Conservation (phyloP, 2,888 invertebrate species). For the Zelleria hepariella region DNA sequence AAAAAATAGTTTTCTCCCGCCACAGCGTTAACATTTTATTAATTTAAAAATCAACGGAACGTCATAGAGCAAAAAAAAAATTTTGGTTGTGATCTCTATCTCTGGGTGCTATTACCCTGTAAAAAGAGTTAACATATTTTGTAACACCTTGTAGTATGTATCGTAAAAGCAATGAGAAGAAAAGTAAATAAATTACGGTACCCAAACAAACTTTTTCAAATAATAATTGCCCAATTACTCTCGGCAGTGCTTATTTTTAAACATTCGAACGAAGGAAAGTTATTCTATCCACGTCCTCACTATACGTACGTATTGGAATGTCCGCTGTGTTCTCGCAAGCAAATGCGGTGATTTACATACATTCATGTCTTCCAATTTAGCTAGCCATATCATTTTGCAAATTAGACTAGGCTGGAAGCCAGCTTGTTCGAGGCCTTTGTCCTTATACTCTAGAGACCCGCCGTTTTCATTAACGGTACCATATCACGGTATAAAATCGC, state of each 20-base stretch:
- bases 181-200: background rate
- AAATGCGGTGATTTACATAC: background rate
- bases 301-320: background rate
- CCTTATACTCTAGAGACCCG: background rate
- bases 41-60: no score
- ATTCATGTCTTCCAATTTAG: background rate
- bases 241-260: background rate
- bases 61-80: no score
- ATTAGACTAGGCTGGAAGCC: background rate
- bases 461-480: background rate
- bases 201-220: background rate
- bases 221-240: background rate
- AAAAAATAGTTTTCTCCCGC: no score
- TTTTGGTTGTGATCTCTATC: no score
- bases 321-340: background rate
- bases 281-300: background rate
- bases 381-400: background rate
- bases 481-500: background rate
- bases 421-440: background rate
- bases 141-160: no score
- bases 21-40: no score
- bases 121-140: no score
- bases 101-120: no score
- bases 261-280: background rate
- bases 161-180: background rate